Base-by-base conservation (phyloP, 1,140 invertebrate genomes). In the Drosophila carrolli region DNA sequence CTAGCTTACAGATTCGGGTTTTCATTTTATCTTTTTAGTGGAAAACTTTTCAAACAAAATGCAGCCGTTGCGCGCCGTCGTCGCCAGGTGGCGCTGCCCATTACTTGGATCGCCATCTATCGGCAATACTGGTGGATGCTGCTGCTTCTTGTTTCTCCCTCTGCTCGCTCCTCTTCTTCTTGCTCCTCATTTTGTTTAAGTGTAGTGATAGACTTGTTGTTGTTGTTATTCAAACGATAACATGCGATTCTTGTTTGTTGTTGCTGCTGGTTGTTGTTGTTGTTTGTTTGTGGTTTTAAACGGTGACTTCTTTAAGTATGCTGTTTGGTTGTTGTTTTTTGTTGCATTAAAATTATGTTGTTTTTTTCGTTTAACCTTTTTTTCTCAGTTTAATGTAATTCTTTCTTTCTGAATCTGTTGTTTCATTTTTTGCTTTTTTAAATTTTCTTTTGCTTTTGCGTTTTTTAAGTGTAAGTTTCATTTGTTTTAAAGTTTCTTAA, bases 281-380 rank as follows among this genome's bases (percentile, higher is more conserved):
- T 57, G 58, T 72, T 58, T 70, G 61, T 67, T 53, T 56, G 63
- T 56, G 46, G 78, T 75, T 73, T 84, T 84, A 80, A 88, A 88
- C 83, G 84, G 83, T 88, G 84, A 86, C 83, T 88, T 89, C 83
- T 65, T 86, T 86, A 83, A 83, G 75, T 89, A 83, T 86, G 83
- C 79, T 75, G 78, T 72, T 81, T 53, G n/a, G 55, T 79, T 75
- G 78, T 83, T 86, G 60, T 78, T 73, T 72, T 74, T 81, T 84
- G 77, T 82, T 83, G 78, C 70, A 67, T 85, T 89, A 80, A 79
- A 88, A 83, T 89, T 88, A 84, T 89, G 68, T 86, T 89, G 62
- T 77, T 68, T 68, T 59, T 73, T 68, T 78, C 53, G 41, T 63
- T 65, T 65, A 68, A 61, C 80, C 75, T 76, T 82, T 80, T 75